Conservation (phyloP, 2,888 invertebrate genomes). For the Amblyjoppa fuscipennis region DNA sequence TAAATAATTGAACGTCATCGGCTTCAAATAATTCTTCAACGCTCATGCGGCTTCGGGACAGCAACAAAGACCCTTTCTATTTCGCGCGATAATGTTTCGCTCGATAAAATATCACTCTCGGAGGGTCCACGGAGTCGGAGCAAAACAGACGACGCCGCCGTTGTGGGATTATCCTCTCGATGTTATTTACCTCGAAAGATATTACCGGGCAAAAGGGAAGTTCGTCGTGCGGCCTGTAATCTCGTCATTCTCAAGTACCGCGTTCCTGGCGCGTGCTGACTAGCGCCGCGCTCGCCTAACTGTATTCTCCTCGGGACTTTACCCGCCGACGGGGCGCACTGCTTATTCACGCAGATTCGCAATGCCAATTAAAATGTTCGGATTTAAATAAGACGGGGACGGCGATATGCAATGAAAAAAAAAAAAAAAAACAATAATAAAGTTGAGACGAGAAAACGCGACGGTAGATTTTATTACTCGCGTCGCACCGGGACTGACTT, state of each 20-base stretch:
- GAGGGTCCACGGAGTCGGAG: neutral
- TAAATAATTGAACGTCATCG: too few species aligned
- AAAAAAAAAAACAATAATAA: slow-evolving; percentile 4
- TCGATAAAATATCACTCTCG: neutral
- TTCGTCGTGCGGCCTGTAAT: slow-evolving; percentile 53
- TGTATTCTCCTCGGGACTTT: slow-evolving; percentile 38
- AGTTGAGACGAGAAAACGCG: neutral
- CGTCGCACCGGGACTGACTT: slow-evolving; percentile 51
- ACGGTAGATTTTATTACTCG: slow-evolving; percentile 39
- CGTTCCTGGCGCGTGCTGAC: slow-evolving; percentile 64
- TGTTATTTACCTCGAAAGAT: slow-evolving; percentile 25
- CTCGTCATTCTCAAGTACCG: slow-evolving; percentile 55
- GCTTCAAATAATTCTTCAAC: too few species aligned
- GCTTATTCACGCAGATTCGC: slow-evolving; percentile 59
- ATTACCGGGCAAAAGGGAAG: slow-evolving; percentile 54
- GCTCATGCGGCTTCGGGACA: too few species aligned
- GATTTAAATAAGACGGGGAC: slow-evolving; percentile 42
- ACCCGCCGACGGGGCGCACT: slow-evolving; percentile 13
- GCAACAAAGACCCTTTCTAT: too few species aligned
- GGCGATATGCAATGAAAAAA: neutral
- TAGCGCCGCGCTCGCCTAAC: slow-evolving; percentile 65
- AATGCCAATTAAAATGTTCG: slow-evolving; percentile 60
- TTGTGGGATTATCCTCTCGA: neutral
- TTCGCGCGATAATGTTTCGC: too few species aligned
- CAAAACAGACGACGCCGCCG: neutral